Evolutionary conservation across 2,113 vertebrate species (phyloP).

Genomic region (Peromyscus maniculatus): DNA sequence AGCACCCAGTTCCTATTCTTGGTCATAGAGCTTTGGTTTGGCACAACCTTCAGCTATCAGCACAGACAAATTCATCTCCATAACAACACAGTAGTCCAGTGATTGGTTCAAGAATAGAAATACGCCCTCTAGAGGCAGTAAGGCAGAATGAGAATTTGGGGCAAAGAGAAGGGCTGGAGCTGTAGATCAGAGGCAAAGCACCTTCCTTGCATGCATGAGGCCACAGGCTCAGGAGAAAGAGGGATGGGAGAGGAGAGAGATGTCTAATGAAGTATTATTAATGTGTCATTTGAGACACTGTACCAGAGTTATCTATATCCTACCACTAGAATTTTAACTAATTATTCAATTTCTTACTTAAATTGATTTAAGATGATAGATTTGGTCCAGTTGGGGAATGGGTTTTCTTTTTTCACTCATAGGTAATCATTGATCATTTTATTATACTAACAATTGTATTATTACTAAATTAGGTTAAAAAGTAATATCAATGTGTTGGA

Average conservation of each 20-base stretch:
- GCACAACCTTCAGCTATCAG: neutral
- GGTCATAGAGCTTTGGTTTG: neutral
- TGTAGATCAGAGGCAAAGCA: neutral
- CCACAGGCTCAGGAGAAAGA: neutral
- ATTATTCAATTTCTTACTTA: neutral
- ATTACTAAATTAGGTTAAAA: neutral
- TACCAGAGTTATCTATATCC: neutral
- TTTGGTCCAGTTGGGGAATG: neutral
- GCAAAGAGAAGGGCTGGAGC: neutral
- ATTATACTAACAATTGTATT: neutral
- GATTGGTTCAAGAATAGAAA: neutral
- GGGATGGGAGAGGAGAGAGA: neutral
- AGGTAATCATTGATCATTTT: neutral
- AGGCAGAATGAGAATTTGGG: neutral
- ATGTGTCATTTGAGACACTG: neutral
- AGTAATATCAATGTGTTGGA: neutral
- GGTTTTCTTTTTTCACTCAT: neutral
- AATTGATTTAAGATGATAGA: neutral
- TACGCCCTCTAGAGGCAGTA: neutral
- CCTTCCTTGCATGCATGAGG: neutral
- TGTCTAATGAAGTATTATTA: neutral
- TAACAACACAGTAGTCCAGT: neutral
- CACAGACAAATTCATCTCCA: neutral
- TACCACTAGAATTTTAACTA: slow-evolving; percentile 1
- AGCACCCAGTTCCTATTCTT: neutral